Evolutionary conservation across 2,113 vertebrate genomes (phyloP).

Genomic region (Leptodactylus fuscus): DNA sequence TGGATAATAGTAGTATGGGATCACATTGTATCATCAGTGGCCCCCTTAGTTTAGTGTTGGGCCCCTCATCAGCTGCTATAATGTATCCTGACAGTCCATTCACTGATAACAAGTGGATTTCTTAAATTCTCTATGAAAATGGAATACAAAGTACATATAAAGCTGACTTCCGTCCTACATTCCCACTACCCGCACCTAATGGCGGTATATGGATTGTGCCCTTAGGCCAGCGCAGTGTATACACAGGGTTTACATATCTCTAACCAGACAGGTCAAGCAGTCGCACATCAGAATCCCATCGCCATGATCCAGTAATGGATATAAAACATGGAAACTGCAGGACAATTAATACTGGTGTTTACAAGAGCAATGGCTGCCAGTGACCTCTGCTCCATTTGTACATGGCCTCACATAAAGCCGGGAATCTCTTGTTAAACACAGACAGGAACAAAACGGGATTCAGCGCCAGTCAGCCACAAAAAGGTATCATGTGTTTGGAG

Average conservation of each 20-base stretch:
- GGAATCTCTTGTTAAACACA: slow-evolving; percentile 56
- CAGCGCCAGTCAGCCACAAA: slow-evolving; percentile 57
- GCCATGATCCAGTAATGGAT: slow-evolving; percentile 52
- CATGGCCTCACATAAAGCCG: slow-evolving; percentile 50
- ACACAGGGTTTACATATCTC: slow-evolving; percentile 19
- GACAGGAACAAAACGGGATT: slow-evolving; percentile 38
- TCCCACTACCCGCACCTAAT: too few relatives aligned
- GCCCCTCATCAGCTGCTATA: too few relatives aligned
- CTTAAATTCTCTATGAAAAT: too few relatives aligned
- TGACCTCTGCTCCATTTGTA: slow-evolving; percentile 52
- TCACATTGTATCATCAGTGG: too few relatives aligned
- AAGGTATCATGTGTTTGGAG: slow-evolving; percentile 54
- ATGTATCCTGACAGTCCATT: too few relatives aligned
- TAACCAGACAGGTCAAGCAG: slow-evolving; percentile 51
- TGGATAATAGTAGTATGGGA: too few relatives aligned
- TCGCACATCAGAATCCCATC: not conserved
- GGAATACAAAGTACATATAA: too few relatives aligned
- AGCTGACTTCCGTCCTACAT: too few relatives aligned
- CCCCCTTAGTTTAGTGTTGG: too few relatives aligned
- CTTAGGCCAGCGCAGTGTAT: not conserved
- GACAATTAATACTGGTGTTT: slow-evolving; percentile 56
- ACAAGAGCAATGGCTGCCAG: slow-evolving; percentile 39
- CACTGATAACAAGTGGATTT: too few relatives aligned
- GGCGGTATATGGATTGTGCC: not conserved
- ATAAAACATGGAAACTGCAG: slow-evolving; percentile 46